Conservation (phyloP, 2,888 invertebrate genomes). For the Diarsia dahlii region DNA sequence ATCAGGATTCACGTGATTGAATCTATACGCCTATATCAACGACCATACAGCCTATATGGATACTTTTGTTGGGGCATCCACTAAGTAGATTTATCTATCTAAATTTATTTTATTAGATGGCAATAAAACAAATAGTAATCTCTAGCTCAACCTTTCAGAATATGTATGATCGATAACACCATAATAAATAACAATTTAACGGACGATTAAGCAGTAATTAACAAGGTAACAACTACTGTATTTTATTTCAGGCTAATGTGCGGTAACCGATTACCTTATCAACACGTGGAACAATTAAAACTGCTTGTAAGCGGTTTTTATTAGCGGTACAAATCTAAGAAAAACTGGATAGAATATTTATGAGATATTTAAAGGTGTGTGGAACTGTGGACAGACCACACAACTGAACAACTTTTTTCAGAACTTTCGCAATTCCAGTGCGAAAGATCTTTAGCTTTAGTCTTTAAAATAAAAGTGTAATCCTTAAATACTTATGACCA, state of each 20-base stretch:
- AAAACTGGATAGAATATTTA: not conserved
- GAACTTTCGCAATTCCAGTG: not conserved
- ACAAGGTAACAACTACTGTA: not conserved
- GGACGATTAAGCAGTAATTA: conserved; percentile 25
- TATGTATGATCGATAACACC: not conserved
- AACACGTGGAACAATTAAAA: conserved; percentile 18
- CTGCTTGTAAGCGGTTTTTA: not conserved
- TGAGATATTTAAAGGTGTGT: not conserved
- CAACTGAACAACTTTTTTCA: not conserved
- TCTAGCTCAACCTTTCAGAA: not conserved
- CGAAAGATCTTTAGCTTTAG: not conserved
- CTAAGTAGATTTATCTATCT: not conserved
- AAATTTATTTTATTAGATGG: not conserved
- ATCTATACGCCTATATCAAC: not conserved
- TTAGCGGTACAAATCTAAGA: not conserved
- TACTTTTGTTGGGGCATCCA: not conserved
- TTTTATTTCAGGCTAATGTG: conserved; percentile 16
- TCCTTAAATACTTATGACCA: too few species aligned
- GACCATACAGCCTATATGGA: not conserved
- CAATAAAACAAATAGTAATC: too few species aligned
- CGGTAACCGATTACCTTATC: conserved; percentile 30
- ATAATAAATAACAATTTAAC: conserved; percentile 20
- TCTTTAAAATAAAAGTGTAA: too few species aligned
- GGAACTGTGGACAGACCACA: not conserved
- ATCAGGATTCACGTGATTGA: conserved; percentile 35